phyloP scores from a whole-genome alignment of 2,797 vertebrate genomes.

The Merluccius polli region DNA sequence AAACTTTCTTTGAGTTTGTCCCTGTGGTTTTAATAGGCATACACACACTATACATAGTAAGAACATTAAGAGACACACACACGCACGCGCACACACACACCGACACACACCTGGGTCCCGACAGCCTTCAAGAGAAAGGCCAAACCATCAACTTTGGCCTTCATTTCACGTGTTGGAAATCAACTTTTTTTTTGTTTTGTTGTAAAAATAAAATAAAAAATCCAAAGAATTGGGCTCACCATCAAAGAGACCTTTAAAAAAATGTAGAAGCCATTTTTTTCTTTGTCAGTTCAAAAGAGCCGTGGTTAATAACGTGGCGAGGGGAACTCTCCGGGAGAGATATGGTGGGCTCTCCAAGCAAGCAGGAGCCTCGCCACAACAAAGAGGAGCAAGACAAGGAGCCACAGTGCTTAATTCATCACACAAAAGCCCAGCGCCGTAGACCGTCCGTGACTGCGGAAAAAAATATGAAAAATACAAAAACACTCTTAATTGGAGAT shows the following conservation, averaged over 20 bases:
- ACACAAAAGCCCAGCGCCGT: constrained; percentile 67
- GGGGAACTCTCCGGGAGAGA: constrained; percentile 64
- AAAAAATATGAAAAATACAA: constrained; percentile 61
- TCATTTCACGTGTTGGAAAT: constrained; percentile 52
- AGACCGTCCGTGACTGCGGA: constrained; percentile 69
- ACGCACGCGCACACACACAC: neutral
- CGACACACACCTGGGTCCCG: constrained; percentile 8
- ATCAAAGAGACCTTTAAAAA: constrained; percentile 71
- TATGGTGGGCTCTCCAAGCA: constrained; percentile 66
- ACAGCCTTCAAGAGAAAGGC: constrained; percentile 46
- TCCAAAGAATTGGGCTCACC: constrained; percentile 56
- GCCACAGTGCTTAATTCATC: constrained; percentile 70
- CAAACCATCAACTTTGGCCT: constrained; percentile 31
- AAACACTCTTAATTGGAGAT: constrained; percentile 69
- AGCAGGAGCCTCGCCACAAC: constrained; percentile 65
- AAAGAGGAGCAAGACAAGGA: constrained; percentile 61
- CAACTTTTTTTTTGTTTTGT: constrained; percentile 52
- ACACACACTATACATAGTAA: too few relatives aligned
- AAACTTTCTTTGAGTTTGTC: too few relatives aligned
- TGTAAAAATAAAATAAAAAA: constrained; percentile 56
- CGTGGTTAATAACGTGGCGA: constrained; percentile 61
- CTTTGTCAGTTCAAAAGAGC: constrained; percentile 65
- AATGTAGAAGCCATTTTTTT: constrained; percentile 50
- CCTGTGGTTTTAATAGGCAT: too few relatives aligned
- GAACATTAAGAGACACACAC: neutral